Conservation (phyloP, 1,140 invertebrate species). For the Philaenus spumarius region DNA sequence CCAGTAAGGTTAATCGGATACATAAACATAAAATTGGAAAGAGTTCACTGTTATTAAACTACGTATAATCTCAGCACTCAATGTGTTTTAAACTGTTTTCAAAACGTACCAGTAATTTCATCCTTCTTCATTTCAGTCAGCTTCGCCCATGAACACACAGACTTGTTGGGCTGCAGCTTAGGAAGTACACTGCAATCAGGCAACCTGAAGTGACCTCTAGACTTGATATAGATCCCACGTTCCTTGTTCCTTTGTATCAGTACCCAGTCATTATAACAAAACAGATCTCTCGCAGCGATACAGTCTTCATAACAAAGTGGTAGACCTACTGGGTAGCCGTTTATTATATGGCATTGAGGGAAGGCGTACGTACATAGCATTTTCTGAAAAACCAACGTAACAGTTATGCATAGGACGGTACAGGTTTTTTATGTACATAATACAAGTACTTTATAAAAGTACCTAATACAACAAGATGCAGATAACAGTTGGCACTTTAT, state of each 20-base stretch:
- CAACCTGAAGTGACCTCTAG: constrained; percentile 78
- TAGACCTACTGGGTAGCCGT: constrained; percentile 47
- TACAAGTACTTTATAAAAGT: too few relatives aligned
- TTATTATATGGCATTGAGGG: constrained; percentile 69
- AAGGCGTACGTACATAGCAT: constrained; percentile 88
- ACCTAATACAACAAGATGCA: too few relatives aligned
- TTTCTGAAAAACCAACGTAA: constrained; percentile 46
- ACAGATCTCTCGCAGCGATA: constrained; percentile 77
- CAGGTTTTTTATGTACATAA: too few relatives aligned
- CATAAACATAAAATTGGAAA: too few relatives aligned
- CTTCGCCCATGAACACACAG: constrained; percentile 70
- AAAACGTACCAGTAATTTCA: constrained; percentile 65
- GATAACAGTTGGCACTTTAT: too few relatives aligned
- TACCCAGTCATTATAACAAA: constrained; percentile 91
- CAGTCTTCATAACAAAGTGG: constrained; percentile 90
- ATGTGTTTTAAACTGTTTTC: too few relatives aligned
- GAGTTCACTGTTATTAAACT: too few relatives aligned
- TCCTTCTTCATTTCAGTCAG: constrained; percentile 72
- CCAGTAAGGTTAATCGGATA: too few relatives aligned
- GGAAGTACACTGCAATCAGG: constrained; percentile 79
- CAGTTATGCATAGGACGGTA: background rate
- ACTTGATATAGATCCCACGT: constrained; percentile 65
- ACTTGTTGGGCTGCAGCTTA: constrained; percentile 47
- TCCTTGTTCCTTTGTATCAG: constrained; percentile 83
- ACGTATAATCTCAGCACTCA: too few relatives aligned